Base-by-base conservation (phyloP, 1,140 invertebrate species). In the Psix sp. region DNA sequence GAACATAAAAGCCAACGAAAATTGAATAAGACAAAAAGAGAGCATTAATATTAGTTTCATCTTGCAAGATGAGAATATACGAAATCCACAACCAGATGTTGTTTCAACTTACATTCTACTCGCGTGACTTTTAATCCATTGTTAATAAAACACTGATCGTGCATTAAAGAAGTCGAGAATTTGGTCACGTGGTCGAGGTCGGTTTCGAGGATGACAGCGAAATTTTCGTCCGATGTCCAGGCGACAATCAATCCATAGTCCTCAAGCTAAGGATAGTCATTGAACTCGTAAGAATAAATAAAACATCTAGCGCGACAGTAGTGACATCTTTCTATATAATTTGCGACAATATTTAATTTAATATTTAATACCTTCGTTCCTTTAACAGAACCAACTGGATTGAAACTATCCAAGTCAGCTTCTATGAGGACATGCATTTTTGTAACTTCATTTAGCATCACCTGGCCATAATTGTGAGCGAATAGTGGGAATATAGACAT, bases 171-270 rank as follows among this genome's bases (percentile, higher is more conserved):
- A 76, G 79, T 88, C 79, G 72, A 90, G 33, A 93, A 85, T 80
- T 90, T 89, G 6, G 90, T 88, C 24, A 93, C 84, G 70, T 90
- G 88, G 54, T 91, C 87, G 52, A 92, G 80, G 82, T 93, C 90
- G 29, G 90, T 90, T 77, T 91, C 90, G 43, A 93, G 74, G 62
- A 93, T 88, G 18, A 91, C 77, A 29, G 89, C 89, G 66, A 93
- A 89, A 78, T 87, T 85, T 77, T 90, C 88, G 45, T 88, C 86
- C 10, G 88, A 87, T 51, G 88, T 91, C 92, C 91, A 93, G 29
- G 91, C 90, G 36, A 90, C 83, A 29, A 90, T 87, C 76, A 89
- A 85, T 63, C 92, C 91, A 77, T 90, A 92, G 77, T 91, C 88
- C 82, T 92, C 91, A 35, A 93, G 83, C 90, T 92, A 74, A 16